phyloP scores from a whole-genome alignment of 2,888 invertebrate genomes.

The Cenopis cana region DNA sequence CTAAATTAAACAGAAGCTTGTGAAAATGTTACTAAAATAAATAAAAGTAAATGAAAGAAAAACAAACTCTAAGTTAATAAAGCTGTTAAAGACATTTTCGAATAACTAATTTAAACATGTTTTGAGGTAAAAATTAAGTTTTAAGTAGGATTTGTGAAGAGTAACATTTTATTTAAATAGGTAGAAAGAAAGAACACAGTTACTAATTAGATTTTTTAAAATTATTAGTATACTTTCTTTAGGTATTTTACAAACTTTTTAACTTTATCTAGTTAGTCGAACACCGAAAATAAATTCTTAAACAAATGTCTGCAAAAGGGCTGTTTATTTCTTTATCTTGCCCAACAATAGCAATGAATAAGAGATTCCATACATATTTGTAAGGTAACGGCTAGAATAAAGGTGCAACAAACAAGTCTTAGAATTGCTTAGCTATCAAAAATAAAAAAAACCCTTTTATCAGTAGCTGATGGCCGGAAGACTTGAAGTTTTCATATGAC shows the following conservation, averaged over 20 bases:
- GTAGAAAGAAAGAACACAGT: conserved; percentile 8
- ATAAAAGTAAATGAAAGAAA: conserved; percentile 14
- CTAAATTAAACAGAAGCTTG: not conserved
- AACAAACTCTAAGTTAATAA: conserved; percentile 13
- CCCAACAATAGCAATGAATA: not conserved
- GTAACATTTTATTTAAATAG: conserved; percentile 1
- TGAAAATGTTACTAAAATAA: not conserved
- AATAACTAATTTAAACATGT: conserved; percentile 21
- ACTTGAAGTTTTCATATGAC: no score
- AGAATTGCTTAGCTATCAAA: not conserved
- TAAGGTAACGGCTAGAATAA: not conserved
- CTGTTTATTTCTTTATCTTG: not conserved
- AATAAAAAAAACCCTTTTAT: no score
- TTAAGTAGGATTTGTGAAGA: conserved; percentile 12
- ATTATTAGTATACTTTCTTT: conserved; percentile 12
- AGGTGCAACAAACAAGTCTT: not conserved
- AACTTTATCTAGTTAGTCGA: not conserved
- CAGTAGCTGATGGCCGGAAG: no score
- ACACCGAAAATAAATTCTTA: not conserved
- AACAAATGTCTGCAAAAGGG: not conserved
- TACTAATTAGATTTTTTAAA: conserved; percentile 28
- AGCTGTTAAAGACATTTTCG: not conserved
- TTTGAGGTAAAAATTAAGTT: conserved; percentile 27
- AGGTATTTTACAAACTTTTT: conserved; percentile 11
- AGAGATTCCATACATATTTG: not conserved